Conservation (phyloP, 2,888 invertebrate genomes). For the Drosophila neoperkinsi region DNA sequence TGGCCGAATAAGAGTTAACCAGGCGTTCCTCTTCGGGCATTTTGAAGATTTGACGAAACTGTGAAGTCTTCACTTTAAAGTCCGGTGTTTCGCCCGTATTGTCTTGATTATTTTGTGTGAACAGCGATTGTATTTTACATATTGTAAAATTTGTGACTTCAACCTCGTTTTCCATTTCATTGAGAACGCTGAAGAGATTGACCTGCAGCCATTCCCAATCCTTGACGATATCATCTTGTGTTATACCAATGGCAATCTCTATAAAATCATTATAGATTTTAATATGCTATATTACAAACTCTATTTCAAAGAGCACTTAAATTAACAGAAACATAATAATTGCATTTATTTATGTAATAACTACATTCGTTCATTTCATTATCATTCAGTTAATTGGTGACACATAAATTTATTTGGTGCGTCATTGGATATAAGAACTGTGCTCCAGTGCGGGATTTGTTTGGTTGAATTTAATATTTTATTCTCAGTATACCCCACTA, state of each 20-base stretch:
- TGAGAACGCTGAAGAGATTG: slow-evolving; percentile 93
- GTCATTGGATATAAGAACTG: background rate
- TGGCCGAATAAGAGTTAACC: slow-evolving; percentile 97
- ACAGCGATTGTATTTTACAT: slow-evolving; percentile 98
- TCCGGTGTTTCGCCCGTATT: slow-evolving; percentile 83
- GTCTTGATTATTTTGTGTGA: slow-evolving; percentile 88
- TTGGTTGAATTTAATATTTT: background rate
- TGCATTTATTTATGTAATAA: background rate
- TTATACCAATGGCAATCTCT: slow-evolving; percentile 96
- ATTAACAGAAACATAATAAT: background rate
- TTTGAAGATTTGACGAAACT: slow-evolving; percentile 94
- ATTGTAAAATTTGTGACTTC: slow-evolving; percentile 97
- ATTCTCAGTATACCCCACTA: background rate
- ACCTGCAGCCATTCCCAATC: slow-evolving; percentile 98
- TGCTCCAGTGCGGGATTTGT: background rate
- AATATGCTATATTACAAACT: background rate
- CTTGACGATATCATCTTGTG: slow-evolving; percentile 93
- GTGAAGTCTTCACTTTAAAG: slow-evolving; percentile 92
- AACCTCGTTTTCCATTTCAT: slow-evolving; percentile 96
- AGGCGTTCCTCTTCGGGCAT: slow-evolving; percentile 97
- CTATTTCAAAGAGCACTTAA: background rate
- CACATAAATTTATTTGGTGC: slow-evolving; percentile 1
- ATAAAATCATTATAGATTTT: slow-evolving; percentile 25
- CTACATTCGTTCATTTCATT: background rate
- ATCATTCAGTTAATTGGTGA: slow-evolving; percentile 24